Evolutionary conservation across 2,113 vertebrate species (phyloP), one percentile per base, ranked within the genome.

Genomic region (Trichechus manatus): DNA sequence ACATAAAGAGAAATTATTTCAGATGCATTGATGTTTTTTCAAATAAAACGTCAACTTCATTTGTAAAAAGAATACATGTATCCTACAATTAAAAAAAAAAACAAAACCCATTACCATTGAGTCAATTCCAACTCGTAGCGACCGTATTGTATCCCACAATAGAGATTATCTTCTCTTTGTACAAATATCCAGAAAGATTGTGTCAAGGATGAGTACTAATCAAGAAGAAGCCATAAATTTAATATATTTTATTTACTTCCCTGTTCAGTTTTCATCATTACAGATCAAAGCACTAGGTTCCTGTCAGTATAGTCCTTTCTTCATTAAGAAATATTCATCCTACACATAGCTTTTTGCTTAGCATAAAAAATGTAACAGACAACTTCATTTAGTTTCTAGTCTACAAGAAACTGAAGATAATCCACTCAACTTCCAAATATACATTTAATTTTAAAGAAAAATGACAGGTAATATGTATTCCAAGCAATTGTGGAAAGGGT

Each of bases 401-500:
- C 20, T 66, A 15, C 19, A 53, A 61, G 36, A 93, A 91, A 88
- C 8, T 78, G 36, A 70, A 94, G 56, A 72, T 66, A 94, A 92
- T 86, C 29, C 29, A 86, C 25, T 90, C 61, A 88, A 36, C 44
- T 91, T 92, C 89, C 64, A 93, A 89, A 91, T 63, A 84, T 9
- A 61, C 7, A 66, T 64, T 85, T 78, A 47, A 82, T 80, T 93
- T 83, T 78, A 66, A 97, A 91, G 77, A 89, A 85, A 78, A 95
- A 78, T 88, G 25, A 47, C 29, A 81, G 13, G 31, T 6, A 59
- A 78, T 36, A 88, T 19, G 61, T 15, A 74, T 87, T 77, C 9
- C 61, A 70, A 75, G 39, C 47, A 94, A 88, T 2, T 75, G 42
- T 17, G 15, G 22, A 47, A 88, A 79, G 33, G 39, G 50, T 81